A percentile compares a stretch with the other conserved stretches of the same genome.
Conservation (phyloP, 2,888 invertebrate species). For the Eupithecia pulchellata region DNA sequence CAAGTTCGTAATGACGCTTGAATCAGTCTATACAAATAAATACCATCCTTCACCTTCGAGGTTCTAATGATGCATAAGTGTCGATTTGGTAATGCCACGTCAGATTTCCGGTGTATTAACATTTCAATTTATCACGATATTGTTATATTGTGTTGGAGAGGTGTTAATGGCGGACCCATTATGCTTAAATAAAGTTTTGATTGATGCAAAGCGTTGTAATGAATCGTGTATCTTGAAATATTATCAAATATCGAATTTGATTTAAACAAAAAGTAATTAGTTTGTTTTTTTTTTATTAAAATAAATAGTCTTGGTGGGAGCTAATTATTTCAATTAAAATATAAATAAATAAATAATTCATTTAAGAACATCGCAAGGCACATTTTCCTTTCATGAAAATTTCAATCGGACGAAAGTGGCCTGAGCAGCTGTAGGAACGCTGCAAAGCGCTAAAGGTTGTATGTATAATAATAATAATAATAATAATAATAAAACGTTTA, state of each 20-base stretch:
- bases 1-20: constrained; percentile 4
- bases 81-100: constrained; percentile 23
- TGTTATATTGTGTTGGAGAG: constrained; percentile 18
- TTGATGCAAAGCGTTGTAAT: constrained; percentile 20
- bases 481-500: too few species aligned
- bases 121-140: constrained; percentile 26
- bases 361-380: not conserved
- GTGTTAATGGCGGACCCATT: constrained; percentile 29
- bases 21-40: not conserved
- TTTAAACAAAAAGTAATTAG: too few species aligned
- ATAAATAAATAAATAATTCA: too few species aligned
- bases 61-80: constrained; percentile 20
- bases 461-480: too few species aligned
- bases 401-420: not conserved
- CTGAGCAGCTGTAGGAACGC: too few species aligned
- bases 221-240: not conserved
- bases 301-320: too few species aligned
- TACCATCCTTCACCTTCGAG: constrained; percentile 20
- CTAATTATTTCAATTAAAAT: too few species aligned
- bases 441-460: too few species aligned
- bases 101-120: constrained; percentile 25
- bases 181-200: constrained; percentile 25
- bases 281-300: too few species aligned
- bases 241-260: too few species aligned
- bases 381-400: not conserved